Conservation (phyloP, 1,140 invertebrate species). For the Bombus superbus region DNA sequence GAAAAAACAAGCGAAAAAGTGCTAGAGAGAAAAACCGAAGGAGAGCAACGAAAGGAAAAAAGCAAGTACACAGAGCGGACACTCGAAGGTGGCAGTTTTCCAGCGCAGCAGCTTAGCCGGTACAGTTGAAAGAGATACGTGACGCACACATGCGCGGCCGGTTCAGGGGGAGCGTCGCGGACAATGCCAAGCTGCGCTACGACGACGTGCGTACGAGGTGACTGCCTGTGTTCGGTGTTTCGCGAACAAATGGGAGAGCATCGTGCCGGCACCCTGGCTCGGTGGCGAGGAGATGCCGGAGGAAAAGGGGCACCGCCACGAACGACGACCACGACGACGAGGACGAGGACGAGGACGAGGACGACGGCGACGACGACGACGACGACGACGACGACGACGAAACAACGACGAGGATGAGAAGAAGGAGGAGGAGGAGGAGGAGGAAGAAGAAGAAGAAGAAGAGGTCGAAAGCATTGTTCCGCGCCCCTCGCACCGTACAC, state of each 20-base stretch:
- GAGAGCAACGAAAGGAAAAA: not conserved
- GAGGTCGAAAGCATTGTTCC: conserved; percentile 78
- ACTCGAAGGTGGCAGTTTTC: conserved; percentile 35
- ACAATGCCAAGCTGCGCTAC: conserved; percentile 61
- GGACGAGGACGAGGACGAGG: not conserved
- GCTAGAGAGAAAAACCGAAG: not conserved
- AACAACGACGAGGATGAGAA: conserved; percentile 48
- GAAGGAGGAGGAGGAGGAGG: conserved; percentile 50
- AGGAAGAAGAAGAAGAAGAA: conserved; percentile 51
- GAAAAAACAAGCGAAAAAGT: not conserved
- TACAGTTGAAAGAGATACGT: conserved; percentile 53
- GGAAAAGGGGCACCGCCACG: conserved; percentile 19
- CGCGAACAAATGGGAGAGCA: conserved; percentile 81
- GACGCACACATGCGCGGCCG: conserved; percentile 42
- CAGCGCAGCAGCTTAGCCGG: conserved; percentile 20
- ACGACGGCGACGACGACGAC: not conserved
- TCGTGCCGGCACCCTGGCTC: conserved; percentile 70
- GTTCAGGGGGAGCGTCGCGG: conserved; percentile 30
- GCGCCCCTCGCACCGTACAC: conserved; percentile 52
- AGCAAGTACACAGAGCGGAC: not conserved
- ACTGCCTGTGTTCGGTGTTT: conserved; percentile 79
- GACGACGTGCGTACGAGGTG: conserved; percentile 69
- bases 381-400: conserved; percentile 51
- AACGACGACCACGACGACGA: not conserved
- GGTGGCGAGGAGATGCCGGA: conserved; percentile 44